Evolutionary conservation across 37 sponge, comb jelly and placozoan species (phyloP), one percentile per base, ranked within the genome.

Genomic region (Hormiphora californensis): DNA sequence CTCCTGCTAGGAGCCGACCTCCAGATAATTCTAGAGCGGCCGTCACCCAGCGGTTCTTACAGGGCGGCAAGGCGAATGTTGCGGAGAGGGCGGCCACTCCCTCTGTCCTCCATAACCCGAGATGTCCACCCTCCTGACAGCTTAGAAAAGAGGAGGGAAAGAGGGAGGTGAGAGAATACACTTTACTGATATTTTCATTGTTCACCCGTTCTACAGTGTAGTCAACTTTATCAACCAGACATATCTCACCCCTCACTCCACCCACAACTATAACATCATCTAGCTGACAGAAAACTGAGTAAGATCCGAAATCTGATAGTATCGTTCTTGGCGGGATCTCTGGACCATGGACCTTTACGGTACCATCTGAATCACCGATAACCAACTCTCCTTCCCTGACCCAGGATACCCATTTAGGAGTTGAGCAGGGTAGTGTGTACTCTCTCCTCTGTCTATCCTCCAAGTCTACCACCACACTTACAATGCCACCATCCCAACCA

Each of bases 371-470:
- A 5, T 43, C 4, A 4, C 43, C 46, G 27, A 40, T 46, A 5
- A 73, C 7, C 5, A 73, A 17, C 44, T 41, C 38, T 40, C 27
- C 23, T n/a, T 17, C 9, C 8, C 25, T 40, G 7, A 40, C 8
- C 81, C 81, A 73, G 2, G n/a, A 40, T 2, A 73, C 81, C 81
- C 81, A 73, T 30, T 73, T 73, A 9, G 81, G 81, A 22, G 81
- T 23, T 27, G 40, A 43, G 21, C 7, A 39, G 5, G 9, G 39
- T 9, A 17, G 41, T 4, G 5, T 4, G 9, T 43, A 73, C 4
- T 3, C 23, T 23, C 12, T 43, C 25, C 19, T 21, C 23, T 27
- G 23, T 25, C n/a, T 1, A 3, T 11, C 12, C n/a, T 33, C 7
- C 21, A 36, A 33, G 1, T 38, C 41, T 1, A 73, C 44, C 3